phyloP scores from a whole-genome alignment of 2,797 vertebrate species.

The Tiaroga cobitis region DNA sequence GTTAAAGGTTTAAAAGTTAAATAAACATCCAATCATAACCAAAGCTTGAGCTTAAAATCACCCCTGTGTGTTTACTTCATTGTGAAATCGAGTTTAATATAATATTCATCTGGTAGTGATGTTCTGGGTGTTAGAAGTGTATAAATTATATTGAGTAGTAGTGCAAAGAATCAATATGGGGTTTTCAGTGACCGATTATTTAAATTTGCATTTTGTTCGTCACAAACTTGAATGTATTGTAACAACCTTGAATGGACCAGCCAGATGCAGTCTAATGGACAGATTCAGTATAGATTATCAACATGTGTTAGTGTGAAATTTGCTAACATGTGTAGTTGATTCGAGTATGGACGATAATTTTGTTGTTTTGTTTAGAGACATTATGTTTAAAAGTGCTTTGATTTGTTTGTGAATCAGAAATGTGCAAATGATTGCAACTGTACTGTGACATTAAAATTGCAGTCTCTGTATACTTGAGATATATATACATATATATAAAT shows the following conservation, averaged over 20 bases:
- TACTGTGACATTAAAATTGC: constrained; percentile 2
- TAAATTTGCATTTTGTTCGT: background rate
- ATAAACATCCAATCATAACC: background rate
- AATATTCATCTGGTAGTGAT: background rate
- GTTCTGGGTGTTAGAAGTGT: background rate
- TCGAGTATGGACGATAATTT: background rate
- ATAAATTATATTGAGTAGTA: background rate
- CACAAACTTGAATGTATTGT: background rate
- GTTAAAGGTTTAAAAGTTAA: background rate
- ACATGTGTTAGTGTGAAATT: background rate
- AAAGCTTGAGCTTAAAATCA: background rate
- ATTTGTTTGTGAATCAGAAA: background rate
- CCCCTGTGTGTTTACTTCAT: background rate
- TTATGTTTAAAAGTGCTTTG: constrained; percentile 3
- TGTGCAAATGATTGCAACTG: constrained; percentile 3
- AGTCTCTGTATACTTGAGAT: background rate
- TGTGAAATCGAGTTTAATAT: background rate
- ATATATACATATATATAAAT: background rate
- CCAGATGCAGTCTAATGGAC: background rate
- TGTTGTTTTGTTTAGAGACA: background rate
- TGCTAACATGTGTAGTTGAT: background rate
- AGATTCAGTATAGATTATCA: background rate
- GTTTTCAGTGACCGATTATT: background rate
- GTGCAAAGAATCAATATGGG: background rate
- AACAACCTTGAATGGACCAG: background rate